These are phyloP conservation scores for Propithecus deckenii DNA, from an alignment of 2,797 vertebrate species.

Conservation along the genomic window DNA sequence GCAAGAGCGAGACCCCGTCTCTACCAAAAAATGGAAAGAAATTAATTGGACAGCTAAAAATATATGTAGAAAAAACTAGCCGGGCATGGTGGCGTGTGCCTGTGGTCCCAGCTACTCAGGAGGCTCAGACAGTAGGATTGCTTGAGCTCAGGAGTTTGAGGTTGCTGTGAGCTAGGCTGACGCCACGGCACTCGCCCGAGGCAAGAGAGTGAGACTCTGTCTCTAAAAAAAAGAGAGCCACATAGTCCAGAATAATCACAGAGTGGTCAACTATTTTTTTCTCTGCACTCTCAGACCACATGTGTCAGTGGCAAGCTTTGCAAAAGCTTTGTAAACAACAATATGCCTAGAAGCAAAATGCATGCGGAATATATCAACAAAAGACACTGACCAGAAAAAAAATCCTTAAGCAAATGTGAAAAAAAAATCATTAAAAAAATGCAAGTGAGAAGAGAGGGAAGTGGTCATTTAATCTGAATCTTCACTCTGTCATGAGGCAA, in stretches of 20 bases:
- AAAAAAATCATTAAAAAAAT: not conserved
- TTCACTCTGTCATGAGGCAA: not conserved
- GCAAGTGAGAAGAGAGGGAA: not conserved
- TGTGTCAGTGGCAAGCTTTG: not conserved
- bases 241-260: not conserved
- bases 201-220: no score
- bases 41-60: no score
- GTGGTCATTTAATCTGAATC: not conserved
- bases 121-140: no score
- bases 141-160: no score
- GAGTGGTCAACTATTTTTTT: not conserved
- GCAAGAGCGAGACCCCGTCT: no score
- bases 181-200: no score
- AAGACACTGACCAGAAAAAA: not conserved
- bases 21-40: no score
- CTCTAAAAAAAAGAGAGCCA: not conserved
- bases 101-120: no score
- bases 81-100: no score
- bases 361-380: not conserved
- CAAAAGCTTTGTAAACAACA: not conserved
- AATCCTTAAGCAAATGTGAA: not conserved
- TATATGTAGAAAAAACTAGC: no score
- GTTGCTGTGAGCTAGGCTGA: no score
- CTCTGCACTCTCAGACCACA: not conserved
- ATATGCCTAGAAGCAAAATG: not conserved